Base-by-base conservation (phyloP, 1,140 invertebrate genomes). In the Polypedilum pembai region DNA sequence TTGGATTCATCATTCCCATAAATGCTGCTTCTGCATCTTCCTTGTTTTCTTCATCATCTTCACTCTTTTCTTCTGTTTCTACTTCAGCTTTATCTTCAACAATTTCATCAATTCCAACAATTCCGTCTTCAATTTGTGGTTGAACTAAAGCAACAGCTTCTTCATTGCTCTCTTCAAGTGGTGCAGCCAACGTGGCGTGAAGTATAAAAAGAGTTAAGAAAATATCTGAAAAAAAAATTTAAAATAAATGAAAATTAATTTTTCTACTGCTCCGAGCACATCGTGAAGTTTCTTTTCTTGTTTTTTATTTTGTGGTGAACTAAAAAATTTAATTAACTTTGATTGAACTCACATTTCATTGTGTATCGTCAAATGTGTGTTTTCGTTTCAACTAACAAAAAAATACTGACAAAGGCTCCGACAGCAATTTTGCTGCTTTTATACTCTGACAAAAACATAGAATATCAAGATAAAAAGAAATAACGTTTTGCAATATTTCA, bases 101-200 rank as follows among this genome's bases (percentile, higher is more conserved):
- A 56, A 15, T 56, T 15, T 56, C 45, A 12, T n/a, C 12, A 56
- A 15, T 3, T 15, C 8, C 45, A 56, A 56, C 12, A 56, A 56
- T n/a, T 56, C n/a, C n/a, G 15, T 56, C n/a, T 56, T 56, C 45
- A 15, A 56, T 56, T 56, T 56, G 45, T 56, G 45, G 45, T 15
- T n/a, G 45, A n/a, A n/a, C 45, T n/a, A 56, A 56, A 56, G 45
- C n/a, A 56, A n/a, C 45, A 56, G n/a, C 45, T 56, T 12, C 45
- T 15, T n/a, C 45, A 2, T 45, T 15, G 12, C n/a, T n/a, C 15
- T 56, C 45, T 56, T 56, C 45, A 15, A 56, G 4, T 56, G 45
- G 45, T 8, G 45, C 45, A 56, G 45, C 45, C 12, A 56, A n/a
- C n/a, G 45, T n/a, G n/a, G 45, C 45, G 3, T 56, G 45, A n/a